Evolutionary conservation across 2,113 vertebrate genomes (phyloP).

Genomic region (Condylura cristata): DNA sequence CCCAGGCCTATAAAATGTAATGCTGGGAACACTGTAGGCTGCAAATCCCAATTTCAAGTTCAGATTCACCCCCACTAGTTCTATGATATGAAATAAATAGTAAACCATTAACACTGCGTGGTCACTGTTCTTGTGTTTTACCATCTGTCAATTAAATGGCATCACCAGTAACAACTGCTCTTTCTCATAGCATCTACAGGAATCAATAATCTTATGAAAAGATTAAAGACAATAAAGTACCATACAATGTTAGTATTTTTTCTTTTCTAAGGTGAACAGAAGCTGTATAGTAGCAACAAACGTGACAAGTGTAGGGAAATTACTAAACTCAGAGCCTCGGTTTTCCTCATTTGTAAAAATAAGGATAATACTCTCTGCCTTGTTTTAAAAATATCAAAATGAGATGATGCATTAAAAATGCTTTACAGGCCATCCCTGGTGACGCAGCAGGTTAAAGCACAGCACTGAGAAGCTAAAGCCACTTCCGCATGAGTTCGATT

Average conservation of each 20-base stretch:
- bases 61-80: not conserved
- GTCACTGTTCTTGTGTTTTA: not conserved
- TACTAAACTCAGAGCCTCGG: not conserved
- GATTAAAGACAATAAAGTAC: not conserved
- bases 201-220: not conserved
- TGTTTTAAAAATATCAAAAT: slow-evolving; percentile 10
- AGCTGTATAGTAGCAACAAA: not conserved
- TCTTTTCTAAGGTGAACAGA: not conserved
- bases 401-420: not conserved
- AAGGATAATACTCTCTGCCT: not conserved
- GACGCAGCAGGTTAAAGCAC: too few relatives aligned
- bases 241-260: not conserved
- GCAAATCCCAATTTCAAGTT: not conserved
- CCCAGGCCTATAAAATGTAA: not conserved
- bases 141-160: not conserved
- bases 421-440: too few relatives aligned
- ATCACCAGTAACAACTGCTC: not conserved
- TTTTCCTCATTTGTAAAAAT: not conserved
- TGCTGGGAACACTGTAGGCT: not conserved
- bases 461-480: too few relatives aligned
- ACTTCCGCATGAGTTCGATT: too few relatives aligned
- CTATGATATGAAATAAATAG: not conserved
- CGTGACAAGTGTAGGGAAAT: not conserved
- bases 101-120: not conserved
- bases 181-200: not conserved